Evolutionary conservation across 2,113 vertebrate species (phyloP), one percentile per base, ranked within the genome.

Genomic region (Castor canadensis): DNA sequence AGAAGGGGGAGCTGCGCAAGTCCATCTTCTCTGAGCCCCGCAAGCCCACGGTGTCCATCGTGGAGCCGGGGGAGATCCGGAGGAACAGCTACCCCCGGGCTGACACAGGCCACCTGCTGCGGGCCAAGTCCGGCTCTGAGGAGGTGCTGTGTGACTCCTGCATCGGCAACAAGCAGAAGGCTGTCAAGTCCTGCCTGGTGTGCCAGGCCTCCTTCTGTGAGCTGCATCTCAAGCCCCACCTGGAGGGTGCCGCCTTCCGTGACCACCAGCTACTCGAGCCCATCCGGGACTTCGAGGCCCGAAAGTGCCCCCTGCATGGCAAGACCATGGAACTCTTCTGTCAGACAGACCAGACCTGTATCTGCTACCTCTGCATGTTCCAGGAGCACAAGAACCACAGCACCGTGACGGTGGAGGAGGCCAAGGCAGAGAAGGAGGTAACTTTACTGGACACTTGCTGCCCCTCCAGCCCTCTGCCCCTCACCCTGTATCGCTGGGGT

Each of bases 181-280:
- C 99, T 0, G 99, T 99, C 56, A 99, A 99, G 97, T 99, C 99
- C 69, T 99, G 99, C 96, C 97, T 99, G 97, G 99, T 99, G 87
- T 99, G 99, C 96, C 98, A 99, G 98, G 99, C 99, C 15, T 99
- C 99, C 84, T 99, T 99, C 98, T 99, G 99, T 0, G 99, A 99
- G 95, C 98, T 98, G 86, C 99, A 99, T 96, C 97, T 99, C 52
- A 99, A 99, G 97, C 98, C 99, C 77, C 99, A 99, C 84, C 99
- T 99, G 86, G 99, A 99, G 96, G 99, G 99, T 49, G 99, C 99
- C 0, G 99, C 99, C 15, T 98, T 99, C 98, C 99, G 99, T 75
- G 99, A 99, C 97, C 99, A 99, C 98, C 99, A 99, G 96, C 98
- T 99, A 83, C 99, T 99, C 35, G 99, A 99, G 88, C 99, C 99